These are phyloP conservation scores for Triops cancriformis DNA, from an alignment of 1,140 invertebrate genomes.

Conservation along the genomic window DNA sequence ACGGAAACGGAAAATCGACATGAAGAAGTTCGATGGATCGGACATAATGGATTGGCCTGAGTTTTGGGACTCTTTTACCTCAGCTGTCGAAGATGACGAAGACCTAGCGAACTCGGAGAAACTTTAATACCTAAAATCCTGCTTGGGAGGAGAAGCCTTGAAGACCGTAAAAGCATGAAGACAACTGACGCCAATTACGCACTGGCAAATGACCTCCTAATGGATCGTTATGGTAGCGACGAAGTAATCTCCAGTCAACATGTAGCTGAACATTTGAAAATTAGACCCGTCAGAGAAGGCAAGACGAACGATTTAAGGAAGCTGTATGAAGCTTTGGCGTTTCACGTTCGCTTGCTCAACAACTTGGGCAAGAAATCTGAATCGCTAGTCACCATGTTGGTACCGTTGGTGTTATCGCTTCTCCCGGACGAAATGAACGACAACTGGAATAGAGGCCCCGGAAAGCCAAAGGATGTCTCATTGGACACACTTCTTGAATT, in stretches of 20 bases:
- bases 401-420: neutral
- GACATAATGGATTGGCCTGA: neutral
- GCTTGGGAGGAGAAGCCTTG: neutral
- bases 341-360: neutral
- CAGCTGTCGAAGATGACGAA: conserved; percentile 15
- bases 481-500: neutral
- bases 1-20: conserved; percentile 9
- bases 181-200: conserved; percentile 19
- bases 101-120: conserved; percentile 16
- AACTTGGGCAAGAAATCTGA: neutral
- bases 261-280: neutral
- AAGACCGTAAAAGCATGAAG: neutral
- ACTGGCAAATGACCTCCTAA: neutral
- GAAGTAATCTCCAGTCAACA: conserved; percentile 6
- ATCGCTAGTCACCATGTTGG: conserved; percentile 6
- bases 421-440: conserved; percentile 15
- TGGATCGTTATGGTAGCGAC: neutral
- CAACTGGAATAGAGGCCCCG: neutral
- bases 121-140: conserved; percentile 7
- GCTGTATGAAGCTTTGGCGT: conserved; percentile 14
- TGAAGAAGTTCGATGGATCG: neutral
- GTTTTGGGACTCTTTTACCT: conserved; percentile 17
- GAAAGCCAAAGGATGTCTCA: neutral
- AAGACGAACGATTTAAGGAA: neutral
- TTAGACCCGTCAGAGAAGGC: neutral